These are phyloP conservation scores for Euthynnus affinis DNA, from an alignment of 2,797 vertebrate genomes.

Conservation along the genomic window DNA sequence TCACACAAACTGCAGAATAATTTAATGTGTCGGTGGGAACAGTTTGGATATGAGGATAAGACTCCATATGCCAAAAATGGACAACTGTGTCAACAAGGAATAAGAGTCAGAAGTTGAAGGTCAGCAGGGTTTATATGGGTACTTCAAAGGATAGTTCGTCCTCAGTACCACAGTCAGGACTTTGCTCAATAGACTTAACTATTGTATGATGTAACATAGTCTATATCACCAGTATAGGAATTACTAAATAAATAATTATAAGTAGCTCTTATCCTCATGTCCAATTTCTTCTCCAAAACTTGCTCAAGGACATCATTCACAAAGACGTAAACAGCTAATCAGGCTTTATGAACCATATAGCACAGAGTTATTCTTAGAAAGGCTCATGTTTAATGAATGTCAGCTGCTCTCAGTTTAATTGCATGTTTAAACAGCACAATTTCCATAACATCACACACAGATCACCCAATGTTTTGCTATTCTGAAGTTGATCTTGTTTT, in stretches of 20 bases:
- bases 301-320: slow-evolving; percentile 52
- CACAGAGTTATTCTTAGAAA: slow-evolving; percentile 60
- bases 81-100: slow-evolving; percentile 3
- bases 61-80: slow-evolving; percentile 5
- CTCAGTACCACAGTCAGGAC: background rate
- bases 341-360: slow-evolving; percentile 44
- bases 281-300: background rate
- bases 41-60: background rate
- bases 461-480: slow-evolving; percentile 17
- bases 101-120: background rate
- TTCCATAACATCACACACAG: slow-evolving; percentile 44
- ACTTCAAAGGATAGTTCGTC: background rate
- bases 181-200: background rate
- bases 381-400: slow-evolving; percentile 72
- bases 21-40: slow-evolving; percentile 13
- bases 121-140: background rate
- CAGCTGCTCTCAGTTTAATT: slow-evolving; percentile 61
- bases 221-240: background rate
- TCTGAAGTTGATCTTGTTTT: slow-evolving; percentile 4
- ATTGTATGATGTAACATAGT: background rate
- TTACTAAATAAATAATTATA: background rate
- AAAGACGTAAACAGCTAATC: slow-evolving; percentile 47
- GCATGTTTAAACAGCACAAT: slow-evolving; percentile 63
- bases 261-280: too few relatives aligned
- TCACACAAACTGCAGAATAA: slow-evolving; percentile 23